Evolutionary conservation across 2,113 vertebrate species (phyloP).

Genomic region (Lycaon pictus): DNA sequence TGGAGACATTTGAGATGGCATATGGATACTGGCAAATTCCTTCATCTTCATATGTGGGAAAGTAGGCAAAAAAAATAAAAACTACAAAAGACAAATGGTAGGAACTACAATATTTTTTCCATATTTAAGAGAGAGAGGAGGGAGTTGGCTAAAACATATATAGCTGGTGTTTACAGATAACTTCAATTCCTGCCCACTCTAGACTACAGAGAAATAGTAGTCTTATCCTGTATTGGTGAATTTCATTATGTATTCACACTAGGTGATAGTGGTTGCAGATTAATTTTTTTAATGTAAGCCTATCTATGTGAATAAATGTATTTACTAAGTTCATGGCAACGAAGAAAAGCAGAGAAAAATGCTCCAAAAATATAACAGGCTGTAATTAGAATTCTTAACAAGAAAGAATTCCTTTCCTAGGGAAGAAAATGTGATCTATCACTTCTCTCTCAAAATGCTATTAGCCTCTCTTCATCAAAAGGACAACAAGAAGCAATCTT

Average conservation of each 20-base stretch:
- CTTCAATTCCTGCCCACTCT: neutral
- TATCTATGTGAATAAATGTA: constrained; percentile 54
- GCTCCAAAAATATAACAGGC: constrained; percentile 49
- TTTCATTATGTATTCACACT: constrained; percentile 53
- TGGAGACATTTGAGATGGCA: neutral
- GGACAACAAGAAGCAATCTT: constrained; percentile 57
- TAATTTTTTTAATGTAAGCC: constrained; percentile 61
- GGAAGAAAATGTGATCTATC: constrained; percentile 71
- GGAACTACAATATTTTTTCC: neutral
- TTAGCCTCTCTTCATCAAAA: constrained; percentile 69
- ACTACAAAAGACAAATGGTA: neutral
- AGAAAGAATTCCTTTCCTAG: constrained; percentile 62
- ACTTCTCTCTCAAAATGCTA: constrained; percentile 66
- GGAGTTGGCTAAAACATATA: neutral
- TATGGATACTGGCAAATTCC: neutral
- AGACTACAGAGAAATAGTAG: neutral
- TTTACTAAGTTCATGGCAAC: constrained; percentile 57
- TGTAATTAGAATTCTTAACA: constrained; percentile 75
- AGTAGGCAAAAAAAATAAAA: neutral
- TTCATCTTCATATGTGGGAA: neutral
- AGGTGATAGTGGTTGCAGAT: constrained; percentile 43
- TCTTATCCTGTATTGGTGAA: neutral
- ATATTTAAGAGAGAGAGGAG: neutral
- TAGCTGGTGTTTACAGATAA: neutral
- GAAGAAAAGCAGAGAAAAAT: constrained; percentile 64